Evolutionary conservation across 2,888 invertebrate species (phyloP).

Genomic region (Hirtodrosophila cameraria): DNA sequence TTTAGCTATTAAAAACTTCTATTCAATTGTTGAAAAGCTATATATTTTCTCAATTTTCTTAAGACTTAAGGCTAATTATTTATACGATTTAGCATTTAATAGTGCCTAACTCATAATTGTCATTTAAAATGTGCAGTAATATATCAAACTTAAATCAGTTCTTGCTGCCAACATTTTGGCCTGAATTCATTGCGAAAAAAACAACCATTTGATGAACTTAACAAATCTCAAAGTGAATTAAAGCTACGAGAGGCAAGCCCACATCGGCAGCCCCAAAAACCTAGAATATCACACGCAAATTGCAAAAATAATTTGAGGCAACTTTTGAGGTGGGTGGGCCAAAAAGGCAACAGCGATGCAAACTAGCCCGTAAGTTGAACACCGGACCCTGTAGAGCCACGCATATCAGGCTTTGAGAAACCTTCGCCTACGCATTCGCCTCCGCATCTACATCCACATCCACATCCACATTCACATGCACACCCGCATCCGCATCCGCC

Average conservation of each 20-base stretch:
- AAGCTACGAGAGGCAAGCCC: constrained; percentile 15
- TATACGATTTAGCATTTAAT: too few species aligned
- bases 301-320: constrained; percentile 65
- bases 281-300: constrained; percentile 77
- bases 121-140: too few species aligned
- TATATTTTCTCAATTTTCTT: too few species aligned
- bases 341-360: constrained; percentile 32
- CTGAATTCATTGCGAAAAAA: neutral
- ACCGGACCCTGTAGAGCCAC: constrained; percentile 37
- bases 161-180: too few species aligned
- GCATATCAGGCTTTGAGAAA: constrained; percentile 19
- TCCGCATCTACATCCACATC: neutral
- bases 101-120: too few species aligned
- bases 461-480: neutral
- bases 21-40: too few species aligned
- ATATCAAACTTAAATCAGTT: too few species aligned
- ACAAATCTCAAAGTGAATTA: constrained; percentile 28
- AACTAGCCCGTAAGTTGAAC: constrained; percentile 55
- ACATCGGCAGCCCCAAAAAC: constrained; percentile 52
- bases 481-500: constrained; percentile 11
- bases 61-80: too few species aligned
- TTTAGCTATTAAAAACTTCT: too few species aligned
- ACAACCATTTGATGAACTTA: constrained; percentile 15
- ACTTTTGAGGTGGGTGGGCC: constrained; percentile 29
- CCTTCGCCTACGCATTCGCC: constrained; percentile 3